A percentile compares a stretch with the other conserved stretches of the same genome.
phyloP scores from a whole-genome alignment of 1,140 invertebrate genomes.

The Hyposmocoma kahamanoa region DNA sequence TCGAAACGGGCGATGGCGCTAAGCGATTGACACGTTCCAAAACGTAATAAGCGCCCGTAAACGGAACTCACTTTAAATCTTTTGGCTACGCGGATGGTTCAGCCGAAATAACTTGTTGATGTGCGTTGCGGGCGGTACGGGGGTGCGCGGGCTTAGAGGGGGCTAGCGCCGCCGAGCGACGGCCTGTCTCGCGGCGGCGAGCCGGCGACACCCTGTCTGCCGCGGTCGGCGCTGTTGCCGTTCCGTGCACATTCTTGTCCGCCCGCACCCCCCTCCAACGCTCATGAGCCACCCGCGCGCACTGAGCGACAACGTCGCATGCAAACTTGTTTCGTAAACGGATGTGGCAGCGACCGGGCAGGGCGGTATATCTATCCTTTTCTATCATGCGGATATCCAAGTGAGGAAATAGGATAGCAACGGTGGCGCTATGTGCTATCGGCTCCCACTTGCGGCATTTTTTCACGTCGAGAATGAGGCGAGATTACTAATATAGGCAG shows the following conservation, averaged over 20 bases:
- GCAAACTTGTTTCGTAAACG: conserved; percentile 80
- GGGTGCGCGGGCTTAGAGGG: conserved; percentile 40
- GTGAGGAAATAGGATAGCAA: conserved; percentile 38
- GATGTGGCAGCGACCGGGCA: conserved; percentile 74
- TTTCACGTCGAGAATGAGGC: conserved; percentile 73
- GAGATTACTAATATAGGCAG: conserved; percentile 62
- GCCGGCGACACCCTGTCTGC: conserved; percentile 93
- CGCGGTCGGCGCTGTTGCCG: conserved; percentile 83
- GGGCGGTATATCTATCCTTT: conserved; percentile 34
- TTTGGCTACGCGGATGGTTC: conserved; percentile 31
- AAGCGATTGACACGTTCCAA: conserved; percentile 30
- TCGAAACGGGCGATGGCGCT: conserved; percentile 70
- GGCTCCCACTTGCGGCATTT: conserved; percentile 72
- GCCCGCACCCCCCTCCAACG: conserved; percentile 56
- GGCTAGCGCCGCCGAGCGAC: conserved; percentile 76
- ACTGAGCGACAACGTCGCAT: conserved; percentile 70
- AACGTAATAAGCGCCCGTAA: conserved; percentile 37
- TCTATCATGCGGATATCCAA: conserved; percentile 19
- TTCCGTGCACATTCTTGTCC: conserved; percentile 72
- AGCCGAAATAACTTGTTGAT: conserved; percentile 72
- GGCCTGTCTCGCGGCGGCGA: conserved; percentile 83
- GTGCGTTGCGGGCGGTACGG: conserved; percentile 47
- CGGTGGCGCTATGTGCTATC: conserved; percentile 71
- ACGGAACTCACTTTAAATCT: conserved; percentile 37
- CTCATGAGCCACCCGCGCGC: conserved; percentile 55